Evolutionary conservation across 2,113 vertebrate species (phyloP).

Genomic region (Orthochromis malagaraziensis): DNA sequence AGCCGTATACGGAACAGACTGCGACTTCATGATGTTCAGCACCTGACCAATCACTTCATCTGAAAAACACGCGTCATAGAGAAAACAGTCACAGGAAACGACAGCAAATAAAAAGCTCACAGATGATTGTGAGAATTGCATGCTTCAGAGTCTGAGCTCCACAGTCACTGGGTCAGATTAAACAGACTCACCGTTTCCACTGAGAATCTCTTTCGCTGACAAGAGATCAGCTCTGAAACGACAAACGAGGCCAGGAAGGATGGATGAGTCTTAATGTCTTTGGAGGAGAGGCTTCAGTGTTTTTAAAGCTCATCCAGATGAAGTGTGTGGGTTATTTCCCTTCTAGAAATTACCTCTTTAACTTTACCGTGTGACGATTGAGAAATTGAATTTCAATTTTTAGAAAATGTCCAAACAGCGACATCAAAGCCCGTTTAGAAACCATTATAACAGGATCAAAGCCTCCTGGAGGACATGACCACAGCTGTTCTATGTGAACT

Average conservation of each 20-base stretch:
- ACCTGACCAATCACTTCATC: constrained; percentile 87
- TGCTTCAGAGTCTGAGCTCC: not conserved
- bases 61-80: not conserved
- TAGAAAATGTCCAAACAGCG: not conserved
- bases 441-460: not conserved
- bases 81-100: not conserved
- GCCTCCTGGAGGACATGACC: not conserved
- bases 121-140: not conserved
- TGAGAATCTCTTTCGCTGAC: constrained; percentile 80
- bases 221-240: constrained; percentile 74
- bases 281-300: not conserved
- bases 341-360: not conserved
- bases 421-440: not conserved
- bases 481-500: not conserved
- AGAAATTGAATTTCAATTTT: not conserved
- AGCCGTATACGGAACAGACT: constrained; percentile 80
- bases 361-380: rapidly evolving
- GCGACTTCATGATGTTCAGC: constrained; percentile 76
- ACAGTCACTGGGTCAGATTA: not conserved
- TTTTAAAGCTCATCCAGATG: not conserved
- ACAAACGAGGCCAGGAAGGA: not conserved
- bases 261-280: not conserved
- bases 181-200: constrained; percentile 80
- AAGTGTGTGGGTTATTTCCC: not conserved
- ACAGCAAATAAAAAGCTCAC: not conserved